phyloP scores from a whole-genome alignment of 1,140 invertebrate genomes.

The Zaprionus davidi region DNA sequence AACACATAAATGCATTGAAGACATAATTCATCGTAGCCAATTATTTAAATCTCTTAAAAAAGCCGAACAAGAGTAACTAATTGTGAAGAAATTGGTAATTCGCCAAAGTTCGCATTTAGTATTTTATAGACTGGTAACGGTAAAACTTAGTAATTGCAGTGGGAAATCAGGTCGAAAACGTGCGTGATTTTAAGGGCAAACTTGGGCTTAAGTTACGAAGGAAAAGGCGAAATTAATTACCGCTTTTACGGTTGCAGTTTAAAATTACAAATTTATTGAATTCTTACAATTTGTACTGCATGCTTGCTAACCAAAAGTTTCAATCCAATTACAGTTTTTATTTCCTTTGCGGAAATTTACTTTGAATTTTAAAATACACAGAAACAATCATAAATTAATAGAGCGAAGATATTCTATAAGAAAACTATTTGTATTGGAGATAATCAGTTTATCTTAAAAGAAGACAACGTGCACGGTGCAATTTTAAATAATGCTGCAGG shows the following conservation, averaged over 20 bases:
- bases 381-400: background rate
- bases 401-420: too few relatives aligned
- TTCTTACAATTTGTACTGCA: background rate
- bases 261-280: background rate
- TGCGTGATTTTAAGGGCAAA: background rate
- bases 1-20: too few relatives aligned
- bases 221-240: background rate
- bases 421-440: too few relatives aligned
- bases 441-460: too few relatives aligned
- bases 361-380: background rate
- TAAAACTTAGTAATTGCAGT: background rate
- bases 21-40: too few relatives aligned
- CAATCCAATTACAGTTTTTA: background rate
- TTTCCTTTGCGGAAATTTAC: background rate
- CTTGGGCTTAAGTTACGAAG: background rate
- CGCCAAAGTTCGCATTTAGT: background rate
- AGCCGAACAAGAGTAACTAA: background rate
- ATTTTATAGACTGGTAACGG: background rate
- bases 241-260: background rate
- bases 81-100: background rate
- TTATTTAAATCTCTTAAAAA: background rate
- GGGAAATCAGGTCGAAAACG: background rate
- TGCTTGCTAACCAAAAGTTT: background rate
- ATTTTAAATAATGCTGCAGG: too few relatives aligned
- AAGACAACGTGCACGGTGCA: too few relatives aligned